These are phyloP conservation scores for Calliphora vicina DNA, from an alignment of 1,140 invertebrate genomes.

Conservation along the genomic window DNA sequence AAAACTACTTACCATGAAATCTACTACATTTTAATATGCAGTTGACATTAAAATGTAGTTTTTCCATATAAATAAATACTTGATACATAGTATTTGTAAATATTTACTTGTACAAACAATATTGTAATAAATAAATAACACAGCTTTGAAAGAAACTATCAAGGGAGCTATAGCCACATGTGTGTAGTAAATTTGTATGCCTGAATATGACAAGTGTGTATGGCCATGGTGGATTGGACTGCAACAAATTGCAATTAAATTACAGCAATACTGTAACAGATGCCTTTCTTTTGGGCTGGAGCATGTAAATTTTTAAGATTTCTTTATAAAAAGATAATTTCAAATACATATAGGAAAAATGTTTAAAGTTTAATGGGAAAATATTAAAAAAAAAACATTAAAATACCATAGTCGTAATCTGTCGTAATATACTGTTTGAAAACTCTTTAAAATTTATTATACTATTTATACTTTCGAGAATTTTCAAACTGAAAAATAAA, in stretches of 20 bases:
- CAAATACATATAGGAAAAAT: no score
- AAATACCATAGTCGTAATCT: no score
- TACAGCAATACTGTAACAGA: background rate
- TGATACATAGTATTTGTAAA: background rate
- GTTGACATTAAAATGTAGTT: background rate
- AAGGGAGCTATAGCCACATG: background rate
- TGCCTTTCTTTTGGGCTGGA: background rate
- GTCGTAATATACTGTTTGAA: no score
- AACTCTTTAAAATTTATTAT: no score
- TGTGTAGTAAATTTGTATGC: background rate
- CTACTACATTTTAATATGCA: background rate
- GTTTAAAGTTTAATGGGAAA: no score
- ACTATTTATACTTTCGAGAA: no score
- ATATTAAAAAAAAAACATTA: no score
- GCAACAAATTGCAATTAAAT: conserved; percentile 6
- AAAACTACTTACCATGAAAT: background rate
- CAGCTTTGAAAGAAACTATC: background rate
- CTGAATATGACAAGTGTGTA: no score
- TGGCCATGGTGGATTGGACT: background rate
- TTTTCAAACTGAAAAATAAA: no score
- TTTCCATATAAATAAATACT: background rate
- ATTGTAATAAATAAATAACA: no score
- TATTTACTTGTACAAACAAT: no score
- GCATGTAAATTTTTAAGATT: background rate
- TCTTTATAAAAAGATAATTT: no score